A percentile compares a stretch with the other conserved stretches of the same genome.
phyloP scores from a whole-genome alignment of 2,113 vertebrate genomes.

The Sciurus niger region DNA sequence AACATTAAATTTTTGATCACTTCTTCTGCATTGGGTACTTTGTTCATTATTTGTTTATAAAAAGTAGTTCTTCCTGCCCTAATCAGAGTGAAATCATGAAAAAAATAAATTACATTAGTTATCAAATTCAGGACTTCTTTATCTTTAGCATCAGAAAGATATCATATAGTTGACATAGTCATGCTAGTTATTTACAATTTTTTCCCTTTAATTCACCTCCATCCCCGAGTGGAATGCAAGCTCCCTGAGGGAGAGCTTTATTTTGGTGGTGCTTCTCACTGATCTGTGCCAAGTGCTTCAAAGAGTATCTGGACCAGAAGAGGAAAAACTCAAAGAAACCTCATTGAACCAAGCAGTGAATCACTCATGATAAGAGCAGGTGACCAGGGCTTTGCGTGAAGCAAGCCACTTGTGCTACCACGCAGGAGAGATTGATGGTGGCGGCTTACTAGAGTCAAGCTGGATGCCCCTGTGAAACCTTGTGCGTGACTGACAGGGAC shows the following conservation, averaged over 20 bases:
- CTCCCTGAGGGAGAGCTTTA: background rate
- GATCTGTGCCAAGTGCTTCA: background rate
- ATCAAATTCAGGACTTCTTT: background rate
- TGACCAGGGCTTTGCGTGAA: background rate
- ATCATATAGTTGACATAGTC: background rate
- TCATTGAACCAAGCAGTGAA: background rate
- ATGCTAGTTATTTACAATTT: background rate
- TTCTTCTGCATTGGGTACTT: background rate
- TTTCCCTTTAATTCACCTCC: background rate
- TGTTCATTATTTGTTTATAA: background rate
- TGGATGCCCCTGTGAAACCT: too few relatives aligned
- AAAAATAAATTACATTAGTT: background rate
- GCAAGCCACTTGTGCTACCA: too few relatives aligned
- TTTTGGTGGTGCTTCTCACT: background rate
- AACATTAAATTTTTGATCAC: constrained; percentile 11
- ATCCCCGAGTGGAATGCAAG: background rate
- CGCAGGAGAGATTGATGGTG: background rate
- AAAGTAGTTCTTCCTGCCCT: background rate
- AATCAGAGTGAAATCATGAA: background rate
- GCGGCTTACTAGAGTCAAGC: background rate
- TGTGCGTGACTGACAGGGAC: background rate
- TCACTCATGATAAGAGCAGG: background rate
- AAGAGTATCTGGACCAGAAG: background rate
- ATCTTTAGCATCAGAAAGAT: background rate
- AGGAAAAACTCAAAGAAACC: background rate